phyloP scores from a whole-genome alignment of 2,113 vertebrate species.

The Gasterosteus aculeatus region DNA sequence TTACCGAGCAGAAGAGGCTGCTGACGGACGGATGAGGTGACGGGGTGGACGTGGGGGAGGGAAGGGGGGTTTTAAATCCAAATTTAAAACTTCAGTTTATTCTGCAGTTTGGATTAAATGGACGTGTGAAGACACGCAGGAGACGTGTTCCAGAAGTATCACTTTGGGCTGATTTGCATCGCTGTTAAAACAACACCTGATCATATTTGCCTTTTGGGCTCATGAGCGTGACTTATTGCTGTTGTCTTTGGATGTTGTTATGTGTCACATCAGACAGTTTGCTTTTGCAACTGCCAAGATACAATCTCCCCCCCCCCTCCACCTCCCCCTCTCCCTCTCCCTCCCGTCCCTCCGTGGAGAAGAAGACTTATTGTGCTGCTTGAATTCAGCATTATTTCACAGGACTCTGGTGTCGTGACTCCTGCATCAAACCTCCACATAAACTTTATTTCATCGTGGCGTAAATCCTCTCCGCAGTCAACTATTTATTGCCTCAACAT shows the following conservation, averaged over 20 bases:
- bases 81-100: neutral
- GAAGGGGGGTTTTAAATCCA: slow-evolving; percentile 7
- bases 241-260: slow-evolving; percentile 58
- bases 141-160: slow-evolving; percentile 42
- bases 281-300: slow-evolving; percentile 61
- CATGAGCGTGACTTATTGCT: slow-evolving; percentile 52
- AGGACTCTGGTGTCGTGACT: neutral
- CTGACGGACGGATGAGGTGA: slow-evolving; percentile 21
- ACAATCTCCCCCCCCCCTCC: slow-evolving; percentile 33
- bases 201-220: slow-evolving; percentile 61
- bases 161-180: slow-evolving; percentile 66
- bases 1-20: slow-evolving; percentile 39
- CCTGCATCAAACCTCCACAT: neutral
- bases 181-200: slow-evolving; percentile 54
- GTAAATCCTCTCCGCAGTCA: neutral
- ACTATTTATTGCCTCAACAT: slow-evolving; percentile 26
- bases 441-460: neutral
- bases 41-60: neutral
- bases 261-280: slow-evolving; percentile 43
- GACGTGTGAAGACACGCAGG: neutral
- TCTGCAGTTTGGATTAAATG: neutral
- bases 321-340: slow-evolving; percentile 37
- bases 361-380: neutral
- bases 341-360: neutral
- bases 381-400: neutral